Evolutionary conservation across 2,113 vertebrate genomes (phyloP).

Genomic region (Capricornis sumatraensis): DNA sequence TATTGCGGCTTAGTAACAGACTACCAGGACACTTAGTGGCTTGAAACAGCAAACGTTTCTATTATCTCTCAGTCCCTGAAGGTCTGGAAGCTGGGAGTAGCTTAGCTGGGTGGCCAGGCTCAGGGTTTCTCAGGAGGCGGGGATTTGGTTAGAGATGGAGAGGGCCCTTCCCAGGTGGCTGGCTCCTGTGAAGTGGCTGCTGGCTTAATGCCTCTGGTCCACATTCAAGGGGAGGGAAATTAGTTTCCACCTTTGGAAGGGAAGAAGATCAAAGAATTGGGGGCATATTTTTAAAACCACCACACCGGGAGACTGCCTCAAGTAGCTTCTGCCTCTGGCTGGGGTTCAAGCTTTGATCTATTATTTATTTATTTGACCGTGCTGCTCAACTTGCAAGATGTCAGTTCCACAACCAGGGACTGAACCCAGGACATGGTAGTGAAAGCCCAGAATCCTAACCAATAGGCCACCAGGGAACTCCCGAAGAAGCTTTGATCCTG

Average conservation of each 20-base stretch:
- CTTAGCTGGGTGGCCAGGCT: neutral
- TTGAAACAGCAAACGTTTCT: neutral
- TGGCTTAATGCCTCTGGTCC: neutral
- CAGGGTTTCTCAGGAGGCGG: neutral
- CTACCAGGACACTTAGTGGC: neutral
- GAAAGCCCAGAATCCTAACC: neutral
- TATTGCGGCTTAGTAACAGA: neutral
- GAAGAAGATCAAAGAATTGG: neutral
- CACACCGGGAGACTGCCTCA: neutral
- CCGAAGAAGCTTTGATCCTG: neutral
- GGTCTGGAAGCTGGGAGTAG: neutral
- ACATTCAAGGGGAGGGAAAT: neutral
- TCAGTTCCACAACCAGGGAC: neutral
- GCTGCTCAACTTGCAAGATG: neutral
- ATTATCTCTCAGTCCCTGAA: neutral
- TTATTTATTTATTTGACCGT: neutral
- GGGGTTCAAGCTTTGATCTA: neutral
- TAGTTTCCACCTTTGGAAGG: neutral
- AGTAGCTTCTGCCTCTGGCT: neutral
- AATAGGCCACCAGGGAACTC: neutral
- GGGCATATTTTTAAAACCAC: neutral
- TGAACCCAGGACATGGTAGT: neutral
- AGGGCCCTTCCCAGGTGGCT: neutral
- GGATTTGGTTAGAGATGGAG: neutral
- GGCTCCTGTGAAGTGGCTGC: neutral